Base-by-base conservation (phyloP, 2,888 invertebrate genomes). In the Eumerus sabulonum region DNA sequence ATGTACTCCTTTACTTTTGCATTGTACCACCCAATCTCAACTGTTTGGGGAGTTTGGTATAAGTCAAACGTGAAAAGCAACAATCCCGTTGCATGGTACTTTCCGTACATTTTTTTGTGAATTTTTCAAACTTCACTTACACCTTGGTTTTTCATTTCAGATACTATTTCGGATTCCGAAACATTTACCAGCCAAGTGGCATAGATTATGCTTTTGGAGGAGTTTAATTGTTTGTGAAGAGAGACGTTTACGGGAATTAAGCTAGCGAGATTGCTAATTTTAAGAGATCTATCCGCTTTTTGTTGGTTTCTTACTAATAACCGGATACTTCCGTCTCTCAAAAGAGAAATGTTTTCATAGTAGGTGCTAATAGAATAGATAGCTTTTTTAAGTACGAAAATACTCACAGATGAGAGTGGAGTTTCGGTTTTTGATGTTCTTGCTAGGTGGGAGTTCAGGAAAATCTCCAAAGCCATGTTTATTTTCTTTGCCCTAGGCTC, bases 111-210 rank as follows among this genome's bases (percentile, higher is more conserved):
- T 40, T 40, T 40, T 40, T 9, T 67, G 59, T 12, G 19, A 16
- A 54, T 71, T 50, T 81, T 76, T 13, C 53, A 81, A 16, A 72
- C 57, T 38, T 53, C 51, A 47, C 3, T 57, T 4, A 76, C 82
- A 12, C 62, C 70, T 54, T 76, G 72, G 0, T 36, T 35, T 16
- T 51, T 36, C 16, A 81, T 45, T 27, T 82, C 66, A 13, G 45
- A 13, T 14, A 74, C 45, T 35, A 81, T 74, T 54, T 70, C 62
- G 12, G 57, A 54, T 45, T 70, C 66, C 1, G 54, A 59, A 5
- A 76, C 76, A 16, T 40, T 40, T 40, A n/a, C 40, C n/a, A 40
- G 40, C 40, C 11, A 40, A n/a, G 40, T 1, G 11, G 40, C 40
- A 40, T 38, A 12, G 17, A 79, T 53, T 9, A 64, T 54, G 5